Evolutionary conservation across 2,888 invertebrate species (phyloP), one percentile per base, ranked within the genome.

Genomic region (Eucera pruinosa): DNA sequence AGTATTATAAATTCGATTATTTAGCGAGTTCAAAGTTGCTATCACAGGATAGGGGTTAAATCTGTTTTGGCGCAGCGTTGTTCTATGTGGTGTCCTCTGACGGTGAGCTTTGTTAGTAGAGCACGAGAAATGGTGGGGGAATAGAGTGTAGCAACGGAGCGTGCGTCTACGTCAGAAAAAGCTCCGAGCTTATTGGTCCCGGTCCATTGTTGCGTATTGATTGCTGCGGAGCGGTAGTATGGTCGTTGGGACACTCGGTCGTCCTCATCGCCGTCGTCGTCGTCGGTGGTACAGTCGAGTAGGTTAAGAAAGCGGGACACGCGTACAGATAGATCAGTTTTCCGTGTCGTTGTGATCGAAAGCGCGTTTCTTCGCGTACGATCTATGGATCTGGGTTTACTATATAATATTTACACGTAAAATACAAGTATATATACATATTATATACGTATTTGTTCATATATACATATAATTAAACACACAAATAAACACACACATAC

Each of bases 141-240:
- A 54, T 43, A 55, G 68, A 74, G 50, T 64, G 65, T 72, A 67
- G 88, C 85, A 83, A 86, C 88, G 85, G 88, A 86, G 88, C 85
- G 86, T 83, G 87, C 88, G 84, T 87, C 88, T 89, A 90, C 91
- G 91, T 90, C 90, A 90, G 89, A 90, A 87, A 91, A 91, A 91
- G 92, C 91, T 91, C 89, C 85, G 89, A 90, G 91, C 92, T 91
- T 90, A 91, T 92, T 92, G 92, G 92, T 91, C 91, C 90, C 90
- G 88, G 91, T 90, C 90, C 90, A 90, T 91, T 91, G 91, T 91
- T 89, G 91, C 91, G 92, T 92, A 92, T 92, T 92, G 92, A 92
- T 92, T 92, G 90, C 90, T 88, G 89, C 90, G 87, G 86, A 89
- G 89, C 84, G 87, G 89, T 90, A 85, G 86, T 88, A 88, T 90